phyloP scores from a whole-genome alignment of 2,797 vertebrate genomes.

The Artibeus lituratus region DNA sequence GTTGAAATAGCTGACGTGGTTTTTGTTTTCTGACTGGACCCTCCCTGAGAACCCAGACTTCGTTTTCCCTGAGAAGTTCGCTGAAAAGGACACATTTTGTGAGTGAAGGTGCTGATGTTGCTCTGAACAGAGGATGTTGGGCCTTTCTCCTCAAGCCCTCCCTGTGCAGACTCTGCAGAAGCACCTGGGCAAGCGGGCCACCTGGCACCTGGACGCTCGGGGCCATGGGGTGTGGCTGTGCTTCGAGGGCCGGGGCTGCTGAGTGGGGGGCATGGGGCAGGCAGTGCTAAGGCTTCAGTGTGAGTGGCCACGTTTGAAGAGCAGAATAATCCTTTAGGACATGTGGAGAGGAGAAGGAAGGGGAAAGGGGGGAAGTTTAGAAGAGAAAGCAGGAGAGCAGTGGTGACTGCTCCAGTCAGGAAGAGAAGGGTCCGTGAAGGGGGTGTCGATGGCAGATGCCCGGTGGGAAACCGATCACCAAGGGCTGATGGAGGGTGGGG shows the following conservation, averaged over 20 bases:
- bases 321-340: background rate
- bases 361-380: conserved; percentile 44
- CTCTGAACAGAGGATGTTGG: background rate
- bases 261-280: too few relatives aligned
- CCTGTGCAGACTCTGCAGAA: background rate
- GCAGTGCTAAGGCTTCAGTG: background rate
- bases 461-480: background rate
- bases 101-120: background rate
- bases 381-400: background rate
- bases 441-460: background rate
- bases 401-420: background rate
- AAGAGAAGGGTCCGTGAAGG: background rate
- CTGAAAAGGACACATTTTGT: background rate
- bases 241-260: background rate
- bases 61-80: background rate
- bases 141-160: too few relatives aligned
- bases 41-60: background rate
- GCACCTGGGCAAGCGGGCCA: background rate
- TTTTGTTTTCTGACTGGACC: background rate
- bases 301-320: background rate
- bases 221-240: accelerated
- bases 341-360: conserved; percentile 31
- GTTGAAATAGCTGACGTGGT: background rate
- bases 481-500: background rate
- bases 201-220: too few relatives aligned